Conservation (phyloP, 2,797 vertebrate genomes). For the Labroides dimidiatus region DNA sequence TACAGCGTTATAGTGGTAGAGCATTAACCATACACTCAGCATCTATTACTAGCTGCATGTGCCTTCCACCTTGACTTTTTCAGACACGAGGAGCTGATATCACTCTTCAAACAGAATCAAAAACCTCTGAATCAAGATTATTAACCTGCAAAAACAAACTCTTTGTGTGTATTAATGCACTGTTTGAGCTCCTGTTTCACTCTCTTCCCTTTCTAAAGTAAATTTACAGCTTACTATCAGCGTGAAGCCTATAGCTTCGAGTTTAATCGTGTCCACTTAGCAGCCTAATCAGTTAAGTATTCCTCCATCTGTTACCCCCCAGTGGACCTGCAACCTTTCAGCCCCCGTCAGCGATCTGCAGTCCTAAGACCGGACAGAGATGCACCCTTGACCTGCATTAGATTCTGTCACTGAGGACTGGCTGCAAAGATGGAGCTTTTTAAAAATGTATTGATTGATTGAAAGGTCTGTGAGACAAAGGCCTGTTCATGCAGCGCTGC, state of each 20-base stretch:
- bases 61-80: too few species aligned
- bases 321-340: conserved; percentile 41
- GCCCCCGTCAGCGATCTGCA: conserved; percentile 37
- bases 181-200: conserved; percentile 11
- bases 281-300: conserved; percentile 73
- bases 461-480: conserved; percentile 11
- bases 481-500: background rate
- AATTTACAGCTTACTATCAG: conserved; percentile 37
- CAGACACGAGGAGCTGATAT: too few species aligned
- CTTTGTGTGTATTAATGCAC: background rate
- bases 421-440: too few species aligned
- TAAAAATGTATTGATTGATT: background rate
- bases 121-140: background rate
- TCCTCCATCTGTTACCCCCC: conserved; percentile 71
- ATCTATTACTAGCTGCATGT: background rate
- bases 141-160: background rate
- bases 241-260: conserved; percentile 38
- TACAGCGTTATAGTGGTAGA: background rate
- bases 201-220: conserved; percentile 48
- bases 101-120: background rate
- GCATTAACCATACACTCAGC: too few species aligned
- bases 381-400: conserved; percentile 32
- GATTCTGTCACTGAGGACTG: conserved; percentile 10
- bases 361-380: conserved; percentile 45
- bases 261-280: conserved; percentile 68